Base-by-base conservation (phyloP, 2,797 vertebrate genomes). In the Chaenodraco wilsoni region DNA sequence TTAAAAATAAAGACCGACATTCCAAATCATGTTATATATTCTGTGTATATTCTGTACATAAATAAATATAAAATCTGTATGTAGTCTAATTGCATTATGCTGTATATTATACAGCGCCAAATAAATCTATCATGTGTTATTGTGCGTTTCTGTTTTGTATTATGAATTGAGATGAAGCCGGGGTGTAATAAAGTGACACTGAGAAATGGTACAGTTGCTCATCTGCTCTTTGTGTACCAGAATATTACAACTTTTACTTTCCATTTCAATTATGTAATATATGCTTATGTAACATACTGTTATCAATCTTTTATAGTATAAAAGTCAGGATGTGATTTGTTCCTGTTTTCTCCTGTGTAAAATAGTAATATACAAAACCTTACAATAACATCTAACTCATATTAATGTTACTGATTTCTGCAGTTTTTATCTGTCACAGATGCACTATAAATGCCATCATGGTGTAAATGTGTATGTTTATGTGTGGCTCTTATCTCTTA, bases 221-320 rank as follows among this genome's bases (percentile, higher is more conserved):
- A 65, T 72, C 76, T 72, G 52, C 44, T 75, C 60, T 80, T 79
- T 85, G 81, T 82, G 41, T 82, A 88, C 62, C 61, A 74, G 19
- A 71, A 40, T 65, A 72, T 78, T 69, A 67, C 72, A 74, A 43
- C 48, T 55, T 57, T 44, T 74, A 67, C 70, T 87, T 69, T 76
- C 71, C 65, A 61, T 69, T 72, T 64, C 59, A 77, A 84, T 63
- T n/a, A 84, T 77, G 68, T 81, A 73, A 72, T 84, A 83, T 76
- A 73, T 76, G 62, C 78, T 52, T 71, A 81, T 83, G 79, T 82
- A 83, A 76, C 41, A 82, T 85, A 69, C 69, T 69, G 54, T 81
- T 74, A 52, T 65, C 74, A 51, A 65, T 82, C 72, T 88, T 91
- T 89, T 89, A 74, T 91, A 91, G 82, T 9, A 90, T 84, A 90